Base-by-base conservation (phyloP, 2,113 vertebrate genomes). In the Andinoacara biseriatus region DNA sequence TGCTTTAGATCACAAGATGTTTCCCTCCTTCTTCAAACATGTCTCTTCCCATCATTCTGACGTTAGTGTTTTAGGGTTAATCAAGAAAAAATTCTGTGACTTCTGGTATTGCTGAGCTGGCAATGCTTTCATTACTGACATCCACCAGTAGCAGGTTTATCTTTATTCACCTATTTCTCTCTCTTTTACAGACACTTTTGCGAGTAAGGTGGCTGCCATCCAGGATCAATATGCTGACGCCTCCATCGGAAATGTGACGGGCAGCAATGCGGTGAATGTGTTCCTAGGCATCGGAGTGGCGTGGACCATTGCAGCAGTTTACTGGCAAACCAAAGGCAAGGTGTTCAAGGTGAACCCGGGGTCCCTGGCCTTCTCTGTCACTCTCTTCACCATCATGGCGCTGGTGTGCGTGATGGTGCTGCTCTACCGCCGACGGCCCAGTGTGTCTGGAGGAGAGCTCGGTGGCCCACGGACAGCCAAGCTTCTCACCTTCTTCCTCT, bases 191-290 rank as follows among this genome's bases (percentile, higher is more conserved):
- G 96, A 96, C 81, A 96, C 96, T 10, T 97, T 97, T 88, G 96
- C 96, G 4, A 97, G 96, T 72, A 96, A 96, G 82, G 96, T 96
- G 60, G 96, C 96, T 0, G 96, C 96, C 75, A 96, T 96, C 82
- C 96, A 97, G 94, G 96, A 97, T 93, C 96, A 96, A 78, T 96
- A 96, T 8, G 96, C 96, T 0, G 96, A 97, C 26, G 96, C 96
- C 5, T 97, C 96, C 74, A 96, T 97, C 14, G 96, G 96, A 60
- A 97, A 97, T 15, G 96, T 97, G 91, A 97, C 96, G 0, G 96
- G 96, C 90, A 97, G 96, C 91, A 97, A 97, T 59, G 96, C 96
- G 0, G 96, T 97, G 14, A 97, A 97, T 9, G 96, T 97, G 5
- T 97, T 97, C 94, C 93, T 97, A 86, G 96, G 96, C 80, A 96